Conservation (phyloP, 2,797 vertebrate genomes). For the Trematomus bernacchii region DNA sequence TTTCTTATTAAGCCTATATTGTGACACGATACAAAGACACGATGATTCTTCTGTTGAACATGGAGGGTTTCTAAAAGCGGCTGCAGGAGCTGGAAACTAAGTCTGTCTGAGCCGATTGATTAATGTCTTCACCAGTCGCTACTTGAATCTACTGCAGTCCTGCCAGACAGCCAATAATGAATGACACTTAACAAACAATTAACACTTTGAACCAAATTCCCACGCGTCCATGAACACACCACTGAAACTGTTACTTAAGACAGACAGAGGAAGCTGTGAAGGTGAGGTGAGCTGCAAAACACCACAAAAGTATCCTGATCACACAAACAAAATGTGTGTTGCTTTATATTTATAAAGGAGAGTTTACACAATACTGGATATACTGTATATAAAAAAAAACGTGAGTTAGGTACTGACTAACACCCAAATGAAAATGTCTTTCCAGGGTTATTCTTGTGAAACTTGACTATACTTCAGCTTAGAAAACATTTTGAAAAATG, state of each 20-base stretch:
- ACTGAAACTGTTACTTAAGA: not conserved
- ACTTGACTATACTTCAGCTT: not conserved
- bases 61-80: constrained; percentile 11
- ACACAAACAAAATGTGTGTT: not conserved
- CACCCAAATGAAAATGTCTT: not conserved
- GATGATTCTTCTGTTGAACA: constrained; percentile 23
- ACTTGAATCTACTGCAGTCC: constrained; percentile 40
- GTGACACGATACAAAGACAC: constrained; percentile 8
- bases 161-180: constrained; percentile 49
- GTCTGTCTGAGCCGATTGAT: constrained; percentile 48
- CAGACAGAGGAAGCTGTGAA: not conserved
- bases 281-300: not conserved
- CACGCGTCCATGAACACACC: constrained; percentile 38
- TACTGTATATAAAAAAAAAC: not conserved
- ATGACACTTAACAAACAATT: constrained; percentile 66
- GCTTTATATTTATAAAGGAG: not conserved
- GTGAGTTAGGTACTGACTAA: not conserved
- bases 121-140: constrained; percentile 47
- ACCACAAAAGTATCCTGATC: not conserved
- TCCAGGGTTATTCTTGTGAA: constrained; percentile 2
- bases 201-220: constrained; percentile 48
- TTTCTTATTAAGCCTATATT: not conserved
- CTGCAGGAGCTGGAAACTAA: constrained; percentile 35
- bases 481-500: not conserved
- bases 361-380: not conserved